Base-by-base conservation (phyloP, 1,140 invertebrate genomes). In the Heliothis subflexa region DNA sequence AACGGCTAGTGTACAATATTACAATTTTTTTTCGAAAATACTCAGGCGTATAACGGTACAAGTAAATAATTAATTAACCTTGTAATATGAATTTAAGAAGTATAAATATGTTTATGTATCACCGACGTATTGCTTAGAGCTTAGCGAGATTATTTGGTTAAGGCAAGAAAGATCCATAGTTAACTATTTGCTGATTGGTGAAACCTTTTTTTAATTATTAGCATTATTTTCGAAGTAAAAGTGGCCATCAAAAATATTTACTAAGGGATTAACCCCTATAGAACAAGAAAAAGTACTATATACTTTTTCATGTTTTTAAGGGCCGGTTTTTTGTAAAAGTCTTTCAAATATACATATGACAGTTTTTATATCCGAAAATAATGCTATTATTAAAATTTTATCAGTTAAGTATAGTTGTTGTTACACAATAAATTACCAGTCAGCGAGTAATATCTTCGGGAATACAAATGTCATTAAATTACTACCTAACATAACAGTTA, bases 131-230 rank as follows among this genome's bases (percentile, higher is more conserved):
- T 57, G 61, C 74, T 76, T 76, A 61, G 59, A 77, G 66, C 52
- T 78, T 78, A 78, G 76, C 64, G 64, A 68, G 64, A 70, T 77
- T 77, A 77, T 77, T 77, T 55, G 40, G 59, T 59, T 47, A 78
- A 78, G 62, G 76, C 76, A 78, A 78, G 64, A 78, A 78, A 50
- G 21, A 78, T 76, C 12, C 21, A 64, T 47, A 57, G 18, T 72
- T 72, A 64, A 33, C 33, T 62, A 76, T 76, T 64, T 76, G 54
- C 55, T 73, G 57, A 64, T 50, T 33, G 59, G 16, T 76, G 21
- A n/a, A 72, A 72, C 52, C 11, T 28, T 62, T 11, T 40, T 40
- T 5, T 9, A 40, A 40, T 40, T 40, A 40, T 40, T 40, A 40
- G 33, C 3, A 40, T 9, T 40, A 40, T 40, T 40, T 40, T 40